Conservation (phyloP, 2,888 invertebrate genomes). For the Melanchra persicariae region DNA sequence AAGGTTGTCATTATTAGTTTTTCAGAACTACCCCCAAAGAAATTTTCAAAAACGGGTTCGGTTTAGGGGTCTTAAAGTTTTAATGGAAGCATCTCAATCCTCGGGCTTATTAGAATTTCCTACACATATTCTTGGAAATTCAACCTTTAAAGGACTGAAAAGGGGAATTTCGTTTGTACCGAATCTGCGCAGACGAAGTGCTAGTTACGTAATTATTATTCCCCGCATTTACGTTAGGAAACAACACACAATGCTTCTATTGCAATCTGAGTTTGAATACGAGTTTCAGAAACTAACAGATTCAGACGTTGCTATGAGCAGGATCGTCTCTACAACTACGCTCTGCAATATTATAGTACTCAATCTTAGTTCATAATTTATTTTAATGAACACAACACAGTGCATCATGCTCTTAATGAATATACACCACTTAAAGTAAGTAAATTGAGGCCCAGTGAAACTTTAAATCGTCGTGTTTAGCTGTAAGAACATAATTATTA, state of each 20-base stretch:
- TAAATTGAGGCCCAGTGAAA: neutral
- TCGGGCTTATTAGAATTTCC: too few species aligned
- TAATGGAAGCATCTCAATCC: too few species aligned
- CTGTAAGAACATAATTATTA: neutral
- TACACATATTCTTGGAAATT: too few species aligned
- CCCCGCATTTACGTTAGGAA: too few species aligned
- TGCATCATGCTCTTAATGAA: neutral
- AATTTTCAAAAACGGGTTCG: too few species aligned
- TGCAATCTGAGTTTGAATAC: conserved; percentile 5
- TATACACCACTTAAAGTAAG: neutral
- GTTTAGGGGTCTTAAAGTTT: too few species aligned
- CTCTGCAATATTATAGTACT: neutral
- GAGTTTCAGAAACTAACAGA: neutral
- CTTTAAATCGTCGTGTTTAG: neutral
- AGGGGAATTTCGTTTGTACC: too few species aligned
- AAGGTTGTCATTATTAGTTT: too few species aligned
- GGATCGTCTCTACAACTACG: neutral
- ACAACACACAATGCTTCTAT: neutral
- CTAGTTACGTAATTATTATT: neutral
- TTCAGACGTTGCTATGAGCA: neutral
- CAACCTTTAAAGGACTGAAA: too few species aligned
- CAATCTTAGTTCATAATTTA: neutral
- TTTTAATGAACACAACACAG: neutral
- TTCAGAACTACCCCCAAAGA: too few species aligned
- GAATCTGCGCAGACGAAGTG: too few species aligned